These are phyloP conservation scores for Gila orcuttii DNA, from an alignment of 2,113 vertebrate genomes.

Conservation along the genomic window DNA sequence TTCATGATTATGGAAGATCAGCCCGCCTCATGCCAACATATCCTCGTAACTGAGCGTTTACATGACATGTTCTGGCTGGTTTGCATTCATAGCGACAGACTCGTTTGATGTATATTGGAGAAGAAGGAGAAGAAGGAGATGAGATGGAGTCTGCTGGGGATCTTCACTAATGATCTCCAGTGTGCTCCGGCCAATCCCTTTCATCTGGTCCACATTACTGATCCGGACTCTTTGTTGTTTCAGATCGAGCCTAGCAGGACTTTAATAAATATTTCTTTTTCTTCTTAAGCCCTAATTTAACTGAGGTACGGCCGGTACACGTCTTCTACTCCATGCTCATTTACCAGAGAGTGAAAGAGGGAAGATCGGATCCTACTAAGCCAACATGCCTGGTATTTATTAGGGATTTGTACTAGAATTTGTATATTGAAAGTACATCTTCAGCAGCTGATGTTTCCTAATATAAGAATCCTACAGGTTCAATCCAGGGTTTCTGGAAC, in stretches of 20 bases:
- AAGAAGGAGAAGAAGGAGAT: slow-evolving; percentile 64
- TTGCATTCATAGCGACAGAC: background rate
- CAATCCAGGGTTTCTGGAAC: background rate
- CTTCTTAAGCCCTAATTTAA: slow-evolving; percentile 28
- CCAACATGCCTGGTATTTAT: slow-evolving; percentile 21
- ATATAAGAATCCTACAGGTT: background rate
- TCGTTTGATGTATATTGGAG: slow-evolving; percentile 71
- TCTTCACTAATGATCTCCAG: slow-evolving; percentile 71
- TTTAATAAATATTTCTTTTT: slow-evolving; percentile 43
- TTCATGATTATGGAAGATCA: slow-evolving; percentile 23
- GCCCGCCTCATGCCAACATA: slow-evolving; percentile 7
- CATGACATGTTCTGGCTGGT: slow-evolving; percentile 32
- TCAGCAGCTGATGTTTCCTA: background rate
- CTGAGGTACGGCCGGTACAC: background rate
- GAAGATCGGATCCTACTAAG: background rate
- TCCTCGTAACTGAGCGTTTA: background rate
- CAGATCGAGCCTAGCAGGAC: slow-evolving; percentile 9
- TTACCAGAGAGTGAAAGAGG: background rate
- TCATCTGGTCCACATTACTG: slow-evolving; percentile 65
- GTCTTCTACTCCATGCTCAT: background rate
- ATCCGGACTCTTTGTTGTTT: slow-evolving; percentile 52
- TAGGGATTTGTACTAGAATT: background rate
- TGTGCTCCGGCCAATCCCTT: slow-evolving; percentile 56
- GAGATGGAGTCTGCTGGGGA: slow-evolving; percentile 65
- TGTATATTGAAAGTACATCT: background rate